Base-by-base conservation (phyloP, 2,797 vertebrate species). In the Coregonus ussuriensis region DNA sequence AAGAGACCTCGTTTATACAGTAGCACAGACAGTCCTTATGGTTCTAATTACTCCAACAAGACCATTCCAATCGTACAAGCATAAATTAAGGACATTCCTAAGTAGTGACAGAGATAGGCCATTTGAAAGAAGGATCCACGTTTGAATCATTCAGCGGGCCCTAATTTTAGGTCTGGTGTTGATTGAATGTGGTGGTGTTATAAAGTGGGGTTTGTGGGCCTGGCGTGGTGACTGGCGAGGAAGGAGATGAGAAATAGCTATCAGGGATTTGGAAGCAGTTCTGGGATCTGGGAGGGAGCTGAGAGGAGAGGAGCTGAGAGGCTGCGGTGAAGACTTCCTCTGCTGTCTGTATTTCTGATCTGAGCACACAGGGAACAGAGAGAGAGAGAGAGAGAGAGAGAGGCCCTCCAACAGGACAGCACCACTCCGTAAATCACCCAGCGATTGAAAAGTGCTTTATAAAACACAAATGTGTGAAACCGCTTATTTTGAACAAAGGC, bases 61-160 rank as follows among this genome's bases (percentile, higher is more conserved):
- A 91, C 87, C 84, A 88, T 88, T 91, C 88, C 89, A 88, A 89
- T 82, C 88, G 81, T 89, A 92, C 89, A 89, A 88, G 89, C 85
- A 92, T 91, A 93, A 91, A 92, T 92, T 91, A 90, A 91, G 83
- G 83, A 93, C 89, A 93, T 93, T 92, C 88, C 89, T 88, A 85
- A 83, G 87, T 84, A 84, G 87, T 92, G 91, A 93, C 91, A 92
- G 88, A 91, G 83, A 89, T 79, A 80, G 85, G 74, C 83, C 80
- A 80, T 87, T 82, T 86, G 83, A 87, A 86, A 54, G 82, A 87
- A 83, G 75, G 79, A 89, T 87, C 83, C 77, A 71, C 87, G 81
- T 88, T 82, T 89, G 86, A 88, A 81, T 89, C 84, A 87, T 89
- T 88, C 86, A 88, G 85, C 82, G 75, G 81, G 78, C 83, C 75